phyloP scores from a whole-genome alignment of 2,113 vertebrate species.

The Prionailurus viverrinus region DNA sequence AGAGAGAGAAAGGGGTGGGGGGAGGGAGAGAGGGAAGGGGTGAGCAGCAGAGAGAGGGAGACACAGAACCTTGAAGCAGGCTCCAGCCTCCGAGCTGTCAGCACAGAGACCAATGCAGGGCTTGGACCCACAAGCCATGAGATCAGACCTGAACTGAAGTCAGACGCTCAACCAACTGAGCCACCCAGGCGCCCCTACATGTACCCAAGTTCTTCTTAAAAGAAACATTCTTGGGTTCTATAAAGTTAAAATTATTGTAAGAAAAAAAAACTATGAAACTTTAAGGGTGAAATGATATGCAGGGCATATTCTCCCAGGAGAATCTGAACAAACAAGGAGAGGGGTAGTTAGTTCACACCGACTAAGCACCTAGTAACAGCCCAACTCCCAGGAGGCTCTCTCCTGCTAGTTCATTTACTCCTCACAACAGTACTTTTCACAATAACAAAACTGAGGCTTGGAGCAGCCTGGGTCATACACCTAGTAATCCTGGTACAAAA shows the following conservation, averaged over 20 bases:
- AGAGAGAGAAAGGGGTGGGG: too few species aligned
- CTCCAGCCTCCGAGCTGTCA: too few species aligned
- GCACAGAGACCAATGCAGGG: too few species aligned
- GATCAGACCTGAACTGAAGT: too few species aligned
- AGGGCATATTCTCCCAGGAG: neutral
- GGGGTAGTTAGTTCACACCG: neutral
- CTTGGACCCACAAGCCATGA: too few species aligned
- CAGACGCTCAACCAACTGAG: too few species aligned
- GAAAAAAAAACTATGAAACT: neutral
- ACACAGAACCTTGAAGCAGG: too few species aligned
- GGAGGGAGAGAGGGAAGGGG: too few species aligned
- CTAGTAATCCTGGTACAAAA: neutral
- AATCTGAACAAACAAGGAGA: slow-evolving; percentile 22
- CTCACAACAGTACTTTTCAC: neutral
- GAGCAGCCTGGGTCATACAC: neutral
- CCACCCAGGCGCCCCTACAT: neutral
- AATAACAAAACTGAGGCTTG: neutral
- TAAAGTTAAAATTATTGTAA: neutral
- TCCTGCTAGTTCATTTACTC: neutral
- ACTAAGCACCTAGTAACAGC: neutral
- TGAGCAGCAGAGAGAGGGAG: too few species aligned
- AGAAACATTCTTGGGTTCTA: neutral
- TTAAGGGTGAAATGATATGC: neutral
- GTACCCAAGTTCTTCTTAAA: neutral
- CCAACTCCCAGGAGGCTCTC: neutral